These are phyloP conservation scores for Neosilurus hyrtlii DNA, from an alignment of 2,797 vertebrate species.

Conservation along the genomic window DNA sequence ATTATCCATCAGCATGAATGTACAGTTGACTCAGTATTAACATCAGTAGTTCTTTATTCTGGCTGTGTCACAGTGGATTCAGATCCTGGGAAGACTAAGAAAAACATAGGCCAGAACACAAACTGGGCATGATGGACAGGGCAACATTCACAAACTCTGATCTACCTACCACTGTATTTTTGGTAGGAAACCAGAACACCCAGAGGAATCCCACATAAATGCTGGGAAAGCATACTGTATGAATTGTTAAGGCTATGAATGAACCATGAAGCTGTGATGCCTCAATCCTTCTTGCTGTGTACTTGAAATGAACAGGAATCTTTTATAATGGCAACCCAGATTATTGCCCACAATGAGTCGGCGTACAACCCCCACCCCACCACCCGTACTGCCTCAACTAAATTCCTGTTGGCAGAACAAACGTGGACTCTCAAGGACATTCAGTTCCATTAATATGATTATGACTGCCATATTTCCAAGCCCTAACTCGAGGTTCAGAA, in stretches of 20 bases:
- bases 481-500: constrained; percentile 43
- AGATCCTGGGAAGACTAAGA: not conserved
- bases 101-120: not conserved
- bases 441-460: constrained; percentile 47
- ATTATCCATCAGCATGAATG: not conserved
- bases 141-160: not conserved
- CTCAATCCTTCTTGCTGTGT: not conserved
- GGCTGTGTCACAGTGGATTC: not conserved
- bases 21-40: not conserved
- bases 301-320: constrained; percentile 36
- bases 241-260: too few species aligned
- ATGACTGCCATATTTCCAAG: constrained; percentile 43
- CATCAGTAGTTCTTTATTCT: not conserved
- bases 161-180: not conserved
- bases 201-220: not conserved
- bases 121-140: not conserved
- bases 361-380: not conserved
- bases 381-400: constrained; percentile 29
- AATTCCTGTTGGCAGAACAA: constrained; percentile 42
- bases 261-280: not conserved
- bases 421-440: constrained; percentile 40
- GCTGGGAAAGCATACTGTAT: not conserved
- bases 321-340: constrained; percentile 43
- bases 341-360: constrained; percentile 35
- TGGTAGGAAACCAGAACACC: not conserved